Conservation (phyloP, 2,888 invertebrate species). For the Drosophila atroscutellata region DNA sequence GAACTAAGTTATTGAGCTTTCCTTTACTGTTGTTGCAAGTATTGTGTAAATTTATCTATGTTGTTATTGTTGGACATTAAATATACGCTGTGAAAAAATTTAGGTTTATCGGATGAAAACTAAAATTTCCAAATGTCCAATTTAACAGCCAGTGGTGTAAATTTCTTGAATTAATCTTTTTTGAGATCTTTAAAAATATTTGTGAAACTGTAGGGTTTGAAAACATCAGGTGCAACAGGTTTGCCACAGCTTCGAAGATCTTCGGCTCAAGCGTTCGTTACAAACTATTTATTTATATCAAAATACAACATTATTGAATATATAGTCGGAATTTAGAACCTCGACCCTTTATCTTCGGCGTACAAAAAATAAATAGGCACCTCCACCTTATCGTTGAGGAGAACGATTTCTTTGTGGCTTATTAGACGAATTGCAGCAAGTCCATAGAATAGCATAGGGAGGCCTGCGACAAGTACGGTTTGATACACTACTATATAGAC, state of each 20-base stretch:
- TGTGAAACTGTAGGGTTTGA: neutral
- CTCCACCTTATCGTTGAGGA: conserved; percentile 74
- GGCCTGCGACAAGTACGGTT: conserved; percentile 86
- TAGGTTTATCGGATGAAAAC: neutral
- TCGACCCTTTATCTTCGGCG: conserved; percentile 94
- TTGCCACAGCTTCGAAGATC: neutral
- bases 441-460: conserved; percentile 96
- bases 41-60: conserved; percentile 14
- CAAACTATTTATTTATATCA: neutral
- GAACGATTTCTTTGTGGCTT: conserved; percentile 91
- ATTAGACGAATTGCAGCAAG: conserved; percentile 93
- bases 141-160: neutral
- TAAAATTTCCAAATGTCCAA: neutral
- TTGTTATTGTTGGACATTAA: conserved; percentile 36
- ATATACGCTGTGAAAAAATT: conserved; percentile 1
- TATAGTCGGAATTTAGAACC: conserved; percentile 51
- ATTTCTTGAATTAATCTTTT: neutral
- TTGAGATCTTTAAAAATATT: neutral
- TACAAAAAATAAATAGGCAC: conserved; percentile 95
- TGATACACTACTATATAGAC: neutral
- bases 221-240: neutral
- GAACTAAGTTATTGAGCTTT: conserved; percentile 36
- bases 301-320: neutral
- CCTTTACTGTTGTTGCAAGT: conserved; percentile 27
- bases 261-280: neutral